These are phyloP conservation scores for Lordiphosa andalusiaca DNA, from an alignment of 2,888 invertebrate species.

Conservation along the genomic window DNA sequence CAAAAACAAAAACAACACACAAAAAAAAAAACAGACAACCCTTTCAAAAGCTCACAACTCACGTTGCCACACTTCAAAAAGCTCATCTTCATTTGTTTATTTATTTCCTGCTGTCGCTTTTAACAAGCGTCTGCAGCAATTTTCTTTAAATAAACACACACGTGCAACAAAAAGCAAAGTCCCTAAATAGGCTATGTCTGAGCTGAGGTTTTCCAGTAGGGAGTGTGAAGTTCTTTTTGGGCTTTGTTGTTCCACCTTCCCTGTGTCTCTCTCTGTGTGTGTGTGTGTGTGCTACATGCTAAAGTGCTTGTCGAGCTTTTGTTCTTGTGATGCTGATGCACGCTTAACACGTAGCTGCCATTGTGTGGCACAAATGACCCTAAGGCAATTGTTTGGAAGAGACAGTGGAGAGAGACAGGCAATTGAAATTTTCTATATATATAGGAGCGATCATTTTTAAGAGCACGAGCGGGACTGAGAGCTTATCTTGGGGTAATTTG, in stretches of 20 bases:
- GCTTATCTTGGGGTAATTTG: constrained; percentile 17
- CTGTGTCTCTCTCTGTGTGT: constrained; percentile 4
- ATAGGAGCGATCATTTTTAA: constrained; percentile 2
- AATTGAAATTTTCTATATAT: constrained; percentile 41
- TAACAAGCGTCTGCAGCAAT: constrained; percentile 67
- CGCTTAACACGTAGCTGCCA: constrained; percentile 72
- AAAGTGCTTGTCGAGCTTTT: constrained; percentile 75
- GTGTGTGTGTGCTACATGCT: constrained; percentile 51
- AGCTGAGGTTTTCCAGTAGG: constrained; percentile 11
- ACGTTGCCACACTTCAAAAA: constrained; percentile 65
- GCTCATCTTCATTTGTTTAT: constrained; percentile 77
- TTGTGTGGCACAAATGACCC: constrained; percentile 67
- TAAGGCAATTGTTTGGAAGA: constrained; percentile 31
- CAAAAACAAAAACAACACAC: too few species aligned
- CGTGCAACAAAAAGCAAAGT: constrained; percentile 52
- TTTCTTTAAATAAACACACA: constrained; percentile 78
- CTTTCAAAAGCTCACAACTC: constrained; percentile 35
- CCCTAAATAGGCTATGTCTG: constrained; percentile 61
- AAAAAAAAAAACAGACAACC: constrained; percentile 1
- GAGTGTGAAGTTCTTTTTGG: constrained; percentile 41
- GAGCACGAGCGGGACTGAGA: neutral
- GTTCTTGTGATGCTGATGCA: constrained; percentile 57
- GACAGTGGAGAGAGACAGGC: constrained; percentile 34
- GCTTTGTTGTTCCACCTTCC: constrained; percentile 48
- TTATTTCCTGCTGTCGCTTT: constrained; percentile 63